Percentiles rank a stretch among this genome's conserved stretches.
Conservation (phyloP, 2,113 vertebrate genomes). For the Paracanthobrama guichenoti region DNA sequence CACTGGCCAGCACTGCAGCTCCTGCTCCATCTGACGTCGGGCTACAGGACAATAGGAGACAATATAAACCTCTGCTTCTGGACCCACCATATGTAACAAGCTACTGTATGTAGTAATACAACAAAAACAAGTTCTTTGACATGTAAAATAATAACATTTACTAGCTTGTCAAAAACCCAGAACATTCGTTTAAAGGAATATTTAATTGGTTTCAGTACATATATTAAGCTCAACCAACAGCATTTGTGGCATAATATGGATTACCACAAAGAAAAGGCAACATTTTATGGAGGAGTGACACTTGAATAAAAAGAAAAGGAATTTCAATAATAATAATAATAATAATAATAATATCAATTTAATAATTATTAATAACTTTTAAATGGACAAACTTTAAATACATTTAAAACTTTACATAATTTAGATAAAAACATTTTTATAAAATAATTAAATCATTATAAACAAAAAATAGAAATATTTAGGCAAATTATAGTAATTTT, state of each 20-base stretch:
- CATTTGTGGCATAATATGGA: background rate
- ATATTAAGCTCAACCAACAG: background rate
- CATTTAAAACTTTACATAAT: background rate
- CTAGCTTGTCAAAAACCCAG: background rate
- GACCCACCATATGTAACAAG: background rate
- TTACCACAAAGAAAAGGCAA: background rate
- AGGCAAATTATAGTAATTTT: too few species aligned
- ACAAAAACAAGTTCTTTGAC: background rate
- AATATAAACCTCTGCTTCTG: background rate
- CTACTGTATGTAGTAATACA: background rate
- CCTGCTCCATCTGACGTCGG: slow-evolving; percentile 94
- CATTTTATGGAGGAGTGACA: background rate
- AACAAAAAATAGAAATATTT: too few species aligned
- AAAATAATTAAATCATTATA: background rate
- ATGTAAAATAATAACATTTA: background rate
- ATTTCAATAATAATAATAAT: too few species aligned
- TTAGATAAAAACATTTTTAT: background rate
- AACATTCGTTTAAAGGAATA: background rate
- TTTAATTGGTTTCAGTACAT: background rate
- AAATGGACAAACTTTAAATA: background rate
- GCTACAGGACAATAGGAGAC: slow-evolving; percentile 64
- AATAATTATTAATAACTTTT: background rate
- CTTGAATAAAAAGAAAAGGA: background rate
- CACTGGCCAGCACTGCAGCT: slow-evolving; percentile 87
- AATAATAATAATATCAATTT: background rate